A percentile compares a stretch with the other conserved stretches of the same genome.
Evolutionary conservation across 2,797 vertebrate genomes (phyloP).

Genomic region (Parauchenoglanis punctatus): DNA sequence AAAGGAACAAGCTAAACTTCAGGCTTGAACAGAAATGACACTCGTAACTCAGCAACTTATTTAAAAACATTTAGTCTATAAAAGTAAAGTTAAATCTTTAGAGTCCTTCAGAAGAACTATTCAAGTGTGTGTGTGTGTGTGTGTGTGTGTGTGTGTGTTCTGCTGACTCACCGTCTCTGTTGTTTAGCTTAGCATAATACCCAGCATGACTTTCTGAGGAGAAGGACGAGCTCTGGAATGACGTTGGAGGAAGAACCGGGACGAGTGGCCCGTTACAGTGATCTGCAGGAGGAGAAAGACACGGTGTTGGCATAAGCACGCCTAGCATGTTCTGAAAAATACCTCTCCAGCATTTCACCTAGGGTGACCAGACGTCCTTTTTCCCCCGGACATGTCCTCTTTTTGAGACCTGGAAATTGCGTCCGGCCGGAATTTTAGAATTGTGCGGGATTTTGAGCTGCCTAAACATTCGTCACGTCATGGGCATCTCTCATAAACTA

Average conservation of each 20-base stretch:
- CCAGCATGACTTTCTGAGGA: conserved; percentile 70
- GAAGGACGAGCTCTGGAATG: conserved; percentile 82
- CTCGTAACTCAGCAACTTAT: neutral
- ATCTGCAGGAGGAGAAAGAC: conserved; percentile 68
- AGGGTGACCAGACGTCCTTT: too few relatives aligned
- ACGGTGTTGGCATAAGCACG: neutral
- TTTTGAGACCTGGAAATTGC: too few relatives aligned
- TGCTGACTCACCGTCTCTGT: conserved; percentile 76
- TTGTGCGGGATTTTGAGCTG: too few relatives aligned
- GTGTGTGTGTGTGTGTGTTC: conserved; percentile 47
- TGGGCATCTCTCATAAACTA: too few relatives aligned
- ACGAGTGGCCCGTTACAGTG: conserved; percentile 82
- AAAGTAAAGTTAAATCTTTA: neutral
- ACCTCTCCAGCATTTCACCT: neutral
- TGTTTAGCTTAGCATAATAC: conserved; percentile 82
- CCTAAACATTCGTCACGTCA: too few relatives aligned
- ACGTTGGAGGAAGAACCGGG: conserved; percentile 74
- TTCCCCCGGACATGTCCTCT: too few relatives aligned
- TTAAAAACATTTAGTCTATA: neutral
- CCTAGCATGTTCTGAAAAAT: neutral
- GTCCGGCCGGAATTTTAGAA: too few relatives aligned
- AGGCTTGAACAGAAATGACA: neutral
- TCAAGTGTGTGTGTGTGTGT: conserved; percentile 1
- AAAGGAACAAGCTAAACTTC: neutral
- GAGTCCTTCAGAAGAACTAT: neutral